Conservation (phyloP, 2,888 invertebrate species). For the Meghimatium bilineatum region DNA sequence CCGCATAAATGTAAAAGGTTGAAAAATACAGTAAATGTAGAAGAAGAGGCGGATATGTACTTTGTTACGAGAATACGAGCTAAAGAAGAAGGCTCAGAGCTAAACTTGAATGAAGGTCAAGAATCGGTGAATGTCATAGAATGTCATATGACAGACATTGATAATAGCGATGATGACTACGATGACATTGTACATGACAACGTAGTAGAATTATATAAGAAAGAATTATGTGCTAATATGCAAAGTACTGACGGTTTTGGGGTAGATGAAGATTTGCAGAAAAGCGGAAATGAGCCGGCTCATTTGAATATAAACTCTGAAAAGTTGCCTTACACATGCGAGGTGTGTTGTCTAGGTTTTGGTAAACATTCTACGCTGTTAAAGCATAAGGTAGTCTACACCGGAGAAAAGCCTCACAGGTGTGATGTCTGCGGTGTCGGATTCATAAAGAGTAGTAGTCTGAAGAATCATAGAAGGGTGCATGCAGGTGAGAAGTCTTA, state of each 20-base stretch:
- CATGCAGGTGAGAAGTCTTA: neutral
- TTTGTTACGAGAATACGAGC: neutral
- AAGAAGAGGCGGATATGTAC: neutral
- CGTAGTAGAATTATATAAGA: neutral
- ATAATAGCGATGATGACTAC: neutral
- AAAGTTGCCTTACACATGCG: neutral
- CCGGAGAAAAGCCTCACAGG: neutral
- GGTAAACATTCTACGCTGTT: neutral
- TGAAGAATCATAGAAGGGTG: neutral
- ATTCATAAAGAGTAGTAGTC: neutral
- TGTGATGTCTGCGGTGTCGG: neutral
- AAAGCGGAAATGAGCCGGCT: neutral
- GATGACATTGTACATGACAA: neutral
- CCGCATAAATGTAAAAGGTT: neutral
- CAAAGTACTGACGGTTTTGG: neutral
- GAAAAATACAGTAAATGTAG: neutral
- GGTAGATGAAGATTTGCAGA: neutral
- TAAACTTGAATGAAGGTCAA: neutral
- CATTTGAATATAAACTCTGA: neutral
- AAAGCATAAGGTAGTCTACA: neutral
- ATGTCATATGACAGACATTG: neutral
- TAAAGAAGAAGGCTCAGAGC: neutral
- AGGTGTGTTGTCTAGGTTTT: neutral
- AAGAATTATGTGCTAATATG: neutral
- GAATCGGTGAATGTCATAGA: constrained; percentile 1